phyloP scores from a whole-genome alignment of 2,113 vertebrate species.

The Corapipo altera region DNA sequence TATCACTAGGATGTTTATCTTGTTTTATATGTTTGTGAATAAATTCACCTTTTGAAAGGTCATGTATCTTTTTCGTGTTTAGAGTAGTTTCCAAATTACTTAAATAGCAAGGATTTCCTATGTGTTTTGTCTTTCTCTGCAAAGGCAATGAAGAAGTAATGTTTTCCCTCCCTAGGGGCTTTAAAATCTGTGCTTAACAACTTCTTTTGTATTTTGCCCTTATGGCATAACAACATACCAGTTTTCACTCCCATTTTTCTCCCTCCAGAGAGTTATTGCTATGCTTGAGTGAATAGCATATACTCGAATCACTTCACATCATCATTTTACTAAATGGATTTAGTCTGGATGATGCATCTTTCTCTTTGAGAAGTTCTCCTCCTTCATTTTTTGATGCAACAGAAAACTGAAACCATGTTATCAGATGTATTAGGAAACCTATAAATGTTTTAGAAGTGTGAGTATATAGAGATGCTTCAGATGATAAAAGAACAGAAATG shows the following conservation, averaged over 20 bases:
- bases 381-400: background rate
- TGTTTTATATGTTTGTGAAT: background rate
- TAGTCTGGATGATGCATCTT: background rate
- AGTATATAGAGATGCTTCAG: background rate
- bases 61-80: background rate
- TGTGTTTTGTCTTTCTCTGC: background rate
- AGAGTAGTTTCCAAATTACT: background rate
- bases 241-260: background rate
- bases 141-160: background rate
- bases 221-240: background rate
- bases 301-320: background rate
- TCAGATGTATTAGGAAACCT: background rate
- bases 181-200: background rate
- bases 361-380: constrained; percentile 5
- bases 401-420: constrained; percentile 4
- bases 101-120: background rate
- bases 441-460: background rate
- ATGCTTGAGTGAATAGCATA: background rate
- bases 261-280: background rate
- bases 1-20: background rate
- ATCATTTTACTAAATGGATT: constrained; percentile 26
- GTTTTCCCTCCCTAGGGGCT: background rate
- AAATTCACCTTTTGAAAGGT: background rate
- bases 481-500: background rate
- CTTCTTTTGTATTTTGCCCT: background rate